phyloP scores from a whole-genome alignment of 2,888 invertebrate species.

The Phytoseiulus persimilis region DNA sequence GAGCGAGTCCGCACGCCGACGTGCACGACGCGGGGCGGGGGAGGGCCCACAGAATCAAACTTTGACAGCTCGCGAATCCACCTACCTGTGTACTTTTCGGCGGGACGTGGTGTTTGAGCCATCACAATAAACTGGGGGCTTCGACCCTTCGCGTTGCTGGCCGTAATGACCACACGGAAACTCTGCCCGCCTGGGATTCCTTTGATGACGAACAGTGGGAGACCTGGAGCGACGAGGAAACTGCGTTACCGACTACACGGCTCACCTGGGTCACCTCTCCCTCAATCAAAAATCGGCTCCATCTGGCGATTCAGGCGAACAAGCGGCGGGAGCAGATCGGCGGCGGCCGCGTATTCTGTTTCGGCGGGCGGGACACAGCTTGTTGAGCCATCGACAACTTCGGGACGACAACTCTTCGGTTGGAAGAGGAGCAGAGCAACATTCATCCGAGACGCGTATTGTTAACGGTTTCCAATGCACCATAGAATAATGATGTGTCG shows the following conservation, averaged over 20 bases:
- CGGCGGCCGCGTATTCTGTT: too few relatives aligned
- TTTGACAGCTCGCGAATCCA: neutral
- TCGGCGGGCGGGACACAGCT: neutral
- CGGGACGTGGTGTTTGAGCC: conserved; percentile 58
- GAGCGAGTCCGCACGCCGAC: neutral
- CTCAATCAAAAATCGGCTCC: neutral
- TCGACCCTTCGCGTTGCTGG: conserved; percentile 72
- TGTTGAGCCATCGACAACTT: neutral
- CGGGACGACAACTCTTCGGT: neutral
- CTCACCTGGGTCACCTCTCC: neutral
- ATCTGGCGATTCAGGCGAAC: neutral
- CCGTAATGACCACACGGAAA: conserved; percentile 66
- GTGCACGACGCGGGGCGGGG: neutral
- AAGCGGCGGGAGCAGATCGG: neutral
- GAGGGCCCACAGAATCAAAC: neutral
- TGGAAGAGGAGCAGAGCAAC: neutral
- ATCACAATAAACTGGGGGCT: conserved; percentile 70
- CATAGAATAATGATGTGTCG: neutral
- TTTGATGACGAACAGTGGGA: conserved; percentile 62
- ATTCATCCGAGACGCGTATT: neutral
- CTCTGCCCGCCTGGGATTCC: conserved; percentile 65
- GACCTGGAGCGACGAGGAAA: conserved; percentile 48
- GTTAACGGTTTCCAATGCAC: neutral
- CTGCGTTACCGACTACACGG: neutral
- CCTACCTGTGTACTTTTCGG: conserved; percentile 44